Conservation (phyloP, 2,797 vertebrate species). For the Dallia pectoralis region DNA sequence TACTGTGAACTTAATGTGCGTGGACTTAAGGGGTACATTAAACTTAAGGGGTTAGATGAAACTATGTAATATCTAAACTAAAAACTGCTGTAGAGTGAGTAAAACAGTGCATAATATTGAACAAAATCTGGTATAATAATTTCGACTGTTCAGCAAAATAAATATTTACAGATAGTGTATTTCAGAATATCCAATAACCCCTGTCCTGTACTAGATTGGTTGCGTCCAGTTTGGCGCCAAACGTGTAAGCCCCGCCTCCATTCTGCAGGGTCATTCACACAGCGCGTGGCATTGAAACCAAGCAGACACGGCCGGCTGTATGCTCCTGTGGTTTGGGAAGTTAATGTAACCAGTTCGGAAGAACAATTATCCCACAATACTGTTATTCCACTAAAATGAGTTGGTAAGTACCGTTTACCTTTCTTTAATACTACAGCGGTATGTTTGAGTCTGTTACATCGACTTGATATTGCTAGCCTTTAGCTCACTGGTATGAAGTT, state of each 20-base stretch:
- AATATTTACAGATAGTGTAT: background rate
- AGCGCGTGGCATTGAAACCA: background rate
- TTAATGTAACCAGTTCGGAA: background rate
- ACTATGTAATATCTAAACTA: background rate
- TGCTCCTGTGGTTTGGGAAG: background rate
- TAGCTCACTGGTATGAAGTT: background rate
- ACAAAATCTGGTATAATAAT: background rate
- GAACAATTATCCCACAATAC: background rate
- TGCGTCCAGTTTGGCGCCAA: constrained; percentile 9
- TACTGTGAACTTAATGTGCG: background rate
- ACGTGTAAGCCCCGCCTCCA: background rate
- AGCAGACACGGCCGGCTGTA: background rate
- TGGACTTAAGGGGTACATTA: background rate
- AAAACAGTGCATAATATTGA: background rate
- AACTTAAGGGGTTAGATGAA: background rate
- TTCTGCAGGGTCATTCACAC: background rate
- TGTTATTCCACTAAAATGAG: background rate
- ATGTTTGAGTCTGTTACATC: background rate
- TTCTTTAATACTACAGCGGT: background rate
- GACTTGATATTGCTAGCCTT: background rate
- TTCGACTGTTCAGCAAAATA: background rate
- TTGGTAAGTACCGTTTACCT: background rate
- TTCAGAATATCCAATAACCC: background rate
- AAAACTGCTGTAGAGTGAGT: background rate
- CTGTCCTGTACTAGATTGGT: background rate